Conservation (phyloP, 2,113 vertebrate genomes). For the Cathartes aura region DNA sequence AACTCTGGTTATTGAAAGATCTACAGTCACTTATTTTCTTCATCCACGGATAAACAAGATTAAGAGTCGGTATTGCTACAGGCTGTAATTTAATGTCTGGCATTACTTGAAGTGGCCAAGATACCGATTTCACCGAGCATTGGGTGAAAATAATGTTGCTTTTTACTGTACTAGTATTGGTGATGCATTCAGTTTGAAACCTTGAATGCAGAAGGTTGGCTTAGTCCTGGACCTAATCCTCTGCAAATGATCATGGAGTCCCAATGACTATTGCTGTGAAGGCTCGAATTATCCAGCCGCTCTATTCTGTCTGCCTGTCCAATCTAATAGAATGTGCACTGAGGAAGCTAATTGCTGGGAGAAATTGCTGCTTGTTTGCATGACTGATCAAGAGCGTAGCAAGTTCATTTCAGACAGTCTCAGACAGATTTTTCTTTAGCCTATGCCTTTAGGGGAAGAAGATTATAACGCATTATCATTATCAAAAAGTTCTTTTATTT, state of each 20-base stretch:
- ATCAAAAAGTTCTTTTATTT: conserved; percentile 67
- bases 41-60: neutral
- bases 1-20: neutral
- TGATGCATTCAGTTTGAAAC: neutral
- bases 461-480: conserved; percentile 79
- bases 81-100: neutral
- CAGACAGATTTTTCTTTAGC: conserved; percentile 84
- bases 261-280: conserved; percentile 34
- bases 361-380: conserved; percentile 83
- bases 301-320: conserved; percentile 74
- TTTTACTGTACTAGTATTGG: neutral
- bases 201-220: conserved; percentile 26
- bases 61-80: neutral
- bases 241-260: conserved; percentile 38
- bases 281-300: conserved; percentile 42
- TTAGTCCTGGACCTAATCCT: conserved; percentile 55
- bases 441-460: conserved; percentile 79
- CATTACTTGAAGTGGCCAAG: neutral
- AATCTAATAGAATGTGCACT: conserved; percentile 81
- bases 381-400: conserved; percentile 84
- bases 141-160: neutral
- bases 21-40: neutral
- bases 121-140: accelerated
- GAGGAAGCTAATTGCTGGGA: conserved; percentile 81
- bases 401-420: conserved; percentile 82